A percentile compares a stretch with the other conserved stretches of the same genome.
These are phyloP conservation scores for Pristionchus maxplancki DNA, from an alignment of 2,888 invertebrate species.

Conservation along the genomic window DNA sequence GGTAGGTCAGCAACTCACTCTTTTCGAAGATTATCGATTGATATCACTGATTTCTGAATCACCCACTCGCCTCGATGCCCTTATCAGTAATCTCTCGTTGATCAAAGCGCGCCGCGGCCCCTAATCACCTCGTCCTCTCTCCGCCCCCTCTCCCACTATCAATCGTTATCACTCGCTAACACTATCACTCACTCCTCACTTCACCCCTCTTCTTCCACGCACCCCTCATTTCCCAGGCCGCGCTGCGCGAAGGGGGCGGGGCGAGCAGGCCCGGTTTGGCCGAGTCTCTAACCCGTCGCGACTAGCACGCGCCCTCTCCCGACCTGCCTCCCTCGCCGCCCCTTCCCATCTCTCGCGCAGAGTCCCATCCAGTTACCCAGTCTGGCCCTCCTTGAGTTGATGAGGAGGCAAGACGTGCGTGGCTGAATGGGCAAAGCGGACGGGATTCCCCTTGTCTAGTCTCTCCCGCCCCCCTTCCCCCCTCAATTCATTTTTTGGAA, in stretches of 20 bases:
- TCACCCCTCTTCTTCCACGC: neutral
- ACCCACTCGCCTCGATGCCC: too few relatives aligned
- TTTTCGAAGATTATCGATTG: too few relatives aligned
- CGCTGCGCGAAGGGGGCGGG: neutral
- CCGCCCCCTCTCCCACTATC: neutral
- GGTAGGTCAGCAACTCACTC: too few relatives aligned
- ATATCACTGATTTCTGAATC: too few relatives aligned
- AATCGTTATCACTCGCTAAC: neutral
- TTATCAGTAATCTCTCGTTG: neutral
- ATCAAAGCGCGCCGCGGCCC: neutral
- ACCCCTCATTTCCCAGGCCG: neutral
- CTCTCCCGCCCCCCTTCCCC: neutral
- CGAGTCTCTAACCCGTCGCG: neutral
- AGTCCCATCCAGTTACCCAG: slow-evolving; percentile 25
- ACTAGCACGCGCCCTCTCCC: neutral
- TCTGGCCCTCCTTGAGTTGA: neutral
- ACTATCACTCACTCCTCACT: neutral
- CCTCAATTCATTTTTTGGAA: neutral
- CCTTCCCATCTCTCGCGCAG: neutral
- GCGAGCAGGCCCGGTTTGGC: neutral
- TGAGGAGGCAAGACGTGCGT: slow-evolving; percentile 37
- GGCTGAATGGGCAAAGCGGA: neutral
- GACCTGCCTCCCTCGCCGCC: neutral
- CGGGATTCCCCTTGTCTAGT: neutral
- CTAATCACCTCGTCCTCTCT: neutral